Conservation (phyloP, 2,797 vertebrate genomes). For the Sebastes wilsoni region DNA sequence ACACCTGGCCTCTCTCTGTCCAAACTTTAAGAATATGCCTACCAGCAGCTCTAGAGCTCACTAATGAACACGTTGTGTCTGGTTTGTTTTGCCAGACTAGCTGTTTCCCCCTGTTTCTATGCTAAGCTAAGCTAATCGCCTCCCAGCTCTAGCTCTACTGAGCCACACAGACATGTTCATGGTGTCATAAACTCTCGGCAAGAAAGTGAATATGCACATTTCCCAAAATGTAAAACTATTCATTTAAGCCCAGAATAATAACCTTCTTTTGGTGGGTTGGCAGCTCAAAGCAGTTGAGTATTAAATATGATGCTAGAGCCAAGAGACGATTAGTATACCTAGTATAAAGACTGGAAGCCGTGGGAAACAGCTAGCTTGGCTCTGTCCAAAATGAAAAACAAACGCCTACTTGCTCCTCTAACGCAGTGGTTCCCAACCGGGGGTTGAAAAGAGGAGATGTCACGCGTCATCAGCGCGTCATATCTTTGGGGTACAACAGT, state of each 20-base stretch:
- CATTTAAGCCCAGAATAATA: not conserved
- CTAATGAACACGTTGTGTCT: constrained; percentile 8
- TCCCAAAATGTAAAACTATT: constrained; percentile 14
- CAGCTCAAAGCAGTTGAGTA: constrained; percentile 1
- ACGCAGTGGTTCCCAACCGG: too few species aligned
- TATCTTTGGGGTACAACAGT: too few species aligned
- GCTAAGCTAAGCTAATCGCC: constrained; percentile 14
- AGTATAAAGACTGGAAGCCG: not conserved
- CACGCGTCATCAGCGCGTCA: too few species aligned
- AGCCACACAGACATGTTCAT: not conserved
- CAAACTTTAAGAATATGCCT: not conserved
- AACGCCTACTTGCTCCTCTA: not conserved
- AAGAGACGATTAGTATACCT: not conserved
- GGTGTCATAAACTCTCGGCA: not conserved
- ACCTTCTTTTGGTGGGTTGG: not conserved
- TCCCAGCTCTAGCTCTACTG: not conserved
- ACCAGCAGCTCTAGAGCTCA: not conserved
- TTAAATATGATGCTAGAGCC: not conserved
- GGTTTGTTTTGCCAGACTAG: constrained; percentile 21
- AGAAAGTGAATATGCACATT: constrained; percentile 10
- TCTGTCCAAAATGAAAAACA: not conserved
- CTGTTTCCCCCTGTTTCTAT: constrained; percentile 2
- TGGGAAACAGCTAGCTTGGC: not conserved
- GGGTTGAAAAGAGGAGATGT: too few species aligned
- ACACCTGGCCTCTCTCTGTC: not conserved